These are phyloP conservation scores for Heliconius eleuchia DNA, from an alignment of 1,140 invertebrate species.

Conservation along the genomic window DNA sequence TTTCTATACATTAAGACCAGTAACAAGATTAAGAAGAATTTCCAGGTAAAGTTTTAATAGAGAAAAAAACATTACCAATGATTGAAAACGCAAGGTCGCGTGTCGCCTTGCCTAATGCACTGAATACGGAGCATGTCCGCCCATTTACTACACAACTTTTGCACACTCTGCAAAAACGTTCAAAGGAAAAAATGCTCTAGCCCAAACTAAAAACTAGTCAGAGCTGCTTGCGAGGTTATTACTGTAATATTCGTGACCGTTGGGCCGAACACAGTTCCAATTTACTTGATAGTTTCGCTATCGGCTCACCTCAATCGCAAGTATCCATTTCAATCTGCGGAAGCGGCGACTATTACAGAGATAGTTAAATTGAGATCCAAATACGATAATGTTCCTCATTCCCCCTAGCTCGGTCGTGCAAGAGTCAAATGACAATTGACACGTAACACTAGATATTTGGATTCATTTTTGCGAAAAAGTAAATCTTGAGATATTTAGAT, in stretches of 20 bases:
- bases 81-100: conserved; percentile 28
- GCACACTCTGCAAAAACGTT: conserved; percentile 17
- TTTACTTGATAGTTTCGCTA: conserved; percentile 45
- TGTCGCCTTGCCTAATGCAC: conserved; percentile 37
- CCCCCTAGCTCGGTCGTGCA: background rate
- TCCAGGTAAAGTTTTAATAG: background rate
- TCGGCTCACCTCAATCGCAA: conserved; percentile 45
- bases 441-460: conserved; percentile 27
- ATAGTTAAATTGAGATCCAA: conserved; percentile 51
- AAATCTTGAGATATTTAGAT: conserved; percentile 5
- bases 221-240: conserved; percentile 22
- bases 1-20: background rate
- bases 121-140: conserved; percentile 42
- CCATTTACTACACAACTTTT: conserved; percentile 37
- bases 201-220: background rate
- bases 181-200: conserved; percentile 34
- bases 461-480: conserved; percentile 9
- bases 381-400: conserved; percentile 51
- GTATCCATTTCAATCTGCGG: conserved; percentile 43
- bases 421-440: conserved; percentile 34
- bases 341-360: conserved; percentile 41
- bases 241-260: conserved; percentile 23
- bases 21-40: background rate
- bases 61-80: conserved; percentile 20
- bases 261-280: conserved; percentile 38